These are phyloP conservation scores for Drosophila funebris DNA, from an alignment of 1,140 invertebrate species.

Conservation along the genomic window DNA sequence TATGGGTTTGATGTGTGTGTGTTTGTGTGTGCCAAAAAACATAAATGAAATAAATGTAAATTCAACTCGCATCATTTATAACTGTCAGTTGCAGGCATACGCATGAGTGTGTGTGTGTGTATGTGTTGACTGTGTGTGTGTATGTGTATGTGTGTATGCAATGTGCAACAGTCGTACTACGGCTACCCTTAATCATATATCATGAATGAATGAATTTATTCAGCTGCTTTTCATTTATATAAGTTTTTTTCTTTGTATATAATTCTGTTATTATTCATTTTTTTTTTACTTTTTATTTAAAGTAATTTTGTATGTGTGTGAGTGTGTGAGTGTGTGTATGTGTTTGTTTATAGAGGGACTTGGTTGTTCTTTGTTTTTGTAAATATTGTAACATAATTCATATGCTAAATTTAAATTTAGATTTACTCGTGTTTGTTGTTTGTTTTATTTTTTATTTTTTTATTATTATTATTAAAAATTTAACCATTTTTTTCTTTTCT, in stretches of 20 bases:
- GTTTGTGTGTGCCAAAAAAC: background rate
- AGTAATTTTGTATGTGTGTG: too few relatives aligned
- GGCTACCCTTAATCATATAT: constrained; percentile 70
- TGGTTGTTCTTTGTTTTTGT: constrained; percentile 48
- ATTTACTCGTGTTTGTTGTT: constrained; percentile 57
- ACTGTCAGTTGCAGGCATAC: constrained; percentile 45
- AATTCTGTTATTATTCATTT: constrained; percentile 43
- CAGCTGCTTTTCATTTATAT: constrained; percentile 57
- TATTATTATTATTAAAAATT: constrained; percentile 71
- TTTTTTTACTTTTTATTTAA: constrained; percentile 43
- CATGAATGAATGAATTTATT: constrained; percentile 65
- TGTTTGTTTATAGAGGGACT: constrained; percentile 43
- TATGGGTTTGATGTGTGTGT: constrained; percentile 5
- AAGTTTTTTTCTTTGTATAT: constrained; percentile 42
- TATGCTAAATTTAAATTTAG: constrained; percentile 76
- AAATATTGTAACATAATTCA: constrained; percentile 77
- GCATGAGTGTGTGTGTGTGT: constrained; percentile 32
- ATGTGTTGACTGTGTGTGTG: constrained; percentile 26
- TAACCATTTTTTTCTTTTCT: constrained; percentile 62
- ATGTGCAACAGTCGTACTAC: constrained; percentile 75
- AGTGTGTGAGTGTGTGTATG: constrained; percentile 26
- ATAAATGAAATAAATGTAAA: background rate
- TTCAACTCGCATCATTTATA: constrained; percentile 48
- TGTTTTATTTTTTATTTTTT: constrained; percentile 15
- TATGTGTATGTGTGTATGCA: constrained; percentile 43